A percentile compares a stretch with the other conserved stretches of the same genome.
These are phyloP conservation scores for Solea senegalensis DNA, from an alignment of 2,113 vertebrate species.

Conservation along the genomic window DNA sequence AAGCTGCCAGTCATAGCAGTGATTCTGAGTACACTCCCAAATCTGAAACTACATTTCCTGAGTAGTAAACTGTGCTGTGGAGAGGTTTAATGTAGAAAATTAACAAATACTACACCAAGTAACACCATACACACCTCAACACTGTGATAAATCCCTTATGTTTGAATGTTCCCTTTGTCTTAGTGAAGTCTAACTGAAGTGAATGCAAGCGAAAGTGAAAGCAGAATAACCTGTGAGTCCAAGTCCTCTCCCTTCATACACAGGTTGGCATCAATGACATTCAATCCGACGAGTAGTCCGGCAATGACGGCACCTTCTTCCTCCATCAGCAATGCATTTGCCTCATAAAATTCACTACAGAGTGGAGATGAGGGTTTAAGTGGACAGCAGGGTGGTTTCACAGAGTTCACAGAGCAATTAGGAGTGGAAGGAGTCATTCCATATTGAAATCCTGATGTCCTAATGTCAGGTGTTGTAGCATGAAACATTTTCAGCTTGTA, in stretches of 20 bases:
- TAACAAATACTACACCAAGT: too few species aligned
- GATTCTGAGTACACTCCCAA: neutral
- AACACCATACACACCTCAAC: too few species aligned
- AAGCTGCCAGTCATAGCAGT: neutral
- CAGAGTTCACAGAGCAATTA: too few species aligned
- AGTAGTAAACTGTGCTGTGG: too few species aligned
- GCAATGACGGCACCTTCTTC: constrained; percentile 98
- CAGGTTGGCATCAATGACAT: constrained; percentile 98
- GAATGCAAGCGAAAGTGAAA: neutral
- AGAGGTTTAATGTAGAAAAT: too few species aligned
- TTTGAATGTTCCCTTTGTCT: neutral
- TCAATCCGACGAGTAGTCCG: constrained; percentile 93
- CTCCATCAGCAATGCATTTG: constrained; percentile 98
- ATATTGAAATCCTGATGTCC: too few species aligned
- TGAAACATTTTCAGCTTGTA: neutral
- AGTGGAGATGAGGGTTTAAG: neutral
- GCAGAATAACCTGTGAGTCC: constrained; percentile 90
- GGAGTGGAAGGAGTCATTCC: too few species aligned
- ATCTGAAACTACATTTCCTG: neutral
- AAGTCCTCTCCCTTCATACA: constrained; percentile 99
- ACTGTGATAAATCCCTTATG: too few species aligned
- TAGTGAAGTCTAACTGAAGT: neutral
- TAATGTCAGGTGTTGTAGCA: too few species aligned
- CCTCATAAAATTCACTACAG: constrained; percentile 94
- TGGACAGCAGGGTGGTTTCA: too few species aligned